Percentiles rank a stretch among this genome's conserved stretches.
Conservation (phyloP, 2,888 invertebrate genomes). For the Oligia latruncula region DNA sequence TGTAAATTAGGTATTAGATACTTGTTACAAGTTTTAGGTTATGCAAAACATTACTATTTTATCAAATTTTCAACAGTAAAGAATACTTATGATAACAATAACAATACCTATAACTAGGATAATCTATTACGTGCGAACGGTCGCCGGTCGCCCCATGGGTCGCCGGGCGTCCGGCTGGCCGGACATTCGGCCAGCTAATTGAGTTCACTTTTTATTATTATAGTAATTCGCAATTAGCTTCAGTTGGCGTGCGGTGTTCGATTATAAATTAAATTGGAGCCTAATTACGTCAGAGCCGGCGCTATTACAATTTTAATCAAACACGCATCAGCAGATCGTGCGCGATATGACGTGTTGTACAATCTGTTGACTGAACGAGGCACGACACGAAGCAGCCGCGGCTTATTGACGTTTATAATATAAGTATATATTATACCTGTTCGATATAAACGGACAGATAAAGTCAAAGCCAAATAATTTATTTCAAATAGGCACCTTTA, state of each 20-base stretch:
- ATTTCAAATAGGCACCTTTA: no score
- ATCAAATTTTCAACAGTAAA: no score
- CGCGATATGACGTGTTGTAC: background rate
- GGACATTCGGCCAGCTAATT: slow-evolving; percentile 15
- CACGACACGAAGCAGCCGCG: background rate
- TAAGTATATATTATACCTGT: no score
- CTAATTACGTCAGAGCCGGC: slow-evolving; percentile 14
- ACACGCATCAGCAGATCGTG: slow-evolving; percentile 18
- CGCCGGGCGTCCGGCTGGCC: background rate
- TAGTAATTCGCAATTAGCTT: slow-evolving; percentile 29
- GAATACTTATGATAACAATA: no score
- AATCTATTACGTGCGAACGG: background rate
- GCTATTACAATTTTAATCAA: slow-evolving; percentile 18
- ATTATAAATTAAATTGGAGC: slow-evolving; percentile 14
- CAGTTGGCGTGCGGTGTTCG: slow-evolving; percentile 19
- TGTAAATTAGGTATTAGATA: no score
- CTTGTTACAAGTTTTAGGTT: no score
- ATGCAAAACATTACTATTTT: no score
- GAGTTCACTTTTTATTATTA: slow-evolving; percentile 19
- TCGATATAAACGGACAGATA: background rate
- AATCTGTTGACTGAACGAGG: background rate
- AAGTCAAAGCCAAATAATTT: background rate
- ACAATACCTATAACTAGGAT: no score
- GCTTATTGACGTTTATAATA: background rate
- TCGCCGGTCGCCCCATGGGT: background rate